Evolutionary conservation across 2,113 vertebrate genomes (phyloP).

Genomic region (Oceanodroma tethys): DNA sequence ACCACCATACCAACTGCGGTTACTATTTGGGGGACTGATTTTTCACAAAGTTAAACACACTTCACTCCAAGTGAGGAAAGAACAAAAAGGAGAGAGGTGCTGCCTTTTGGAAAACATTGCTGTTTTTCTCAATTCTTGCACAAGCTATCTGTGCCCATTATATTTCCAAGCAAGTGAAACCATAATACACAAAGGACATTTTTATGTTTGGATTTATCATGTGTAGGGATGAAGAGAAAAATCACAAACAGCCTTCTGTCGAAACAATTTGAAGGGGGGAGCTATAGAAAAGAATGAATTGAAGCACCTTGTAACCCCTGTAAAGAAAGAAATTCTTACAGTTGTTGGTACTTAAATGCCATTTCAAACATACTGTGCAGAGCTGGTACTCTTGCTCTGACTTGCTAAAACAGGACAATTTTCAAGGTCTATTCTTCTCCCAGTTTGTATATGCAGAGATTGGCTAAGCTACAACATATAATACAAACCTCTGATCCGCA

Average conservation of each 20-base stretch:
- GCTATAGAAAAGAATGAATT: background rate
- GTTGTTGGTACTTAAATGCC: background rate
- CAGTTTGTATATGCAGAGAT: background rate
- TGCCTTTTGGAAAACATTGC: background rate
- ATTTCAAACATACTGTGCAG: background rate
- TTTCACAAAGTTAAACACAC: background rate
- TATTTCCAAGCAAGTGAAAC: background rate
- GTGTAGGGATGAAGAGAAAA: background rate
- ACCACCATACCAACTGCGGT: background rate
- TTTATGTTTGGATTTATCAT: background rate
- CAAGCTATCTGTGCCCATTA: background rate
- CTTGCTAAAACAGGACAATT: background rate
- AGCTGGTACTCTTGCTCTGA: background rate
- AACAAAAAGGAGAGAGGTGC: background rate
- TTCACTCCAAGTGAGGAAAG: background rate
- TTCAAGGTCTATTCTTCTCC: background rate
- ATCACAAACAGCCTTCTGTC: background rate
- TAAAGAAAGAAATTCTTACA: background rate
- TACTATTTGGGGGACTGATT: background rate
- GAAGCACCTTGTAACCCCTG: background rate
- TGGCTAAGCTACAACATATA: background rate
- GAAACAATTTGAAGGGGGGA: background rate
- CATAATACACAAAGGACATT: background rate
- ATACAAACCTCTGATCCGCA: background rate
- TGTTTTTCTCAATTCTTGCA: background rate